These are phyloP conservation scores for Enteromius argenteus DNA, from an alignment of 2,797 vertebrate species.

Conservation along the genomic window DNA sequence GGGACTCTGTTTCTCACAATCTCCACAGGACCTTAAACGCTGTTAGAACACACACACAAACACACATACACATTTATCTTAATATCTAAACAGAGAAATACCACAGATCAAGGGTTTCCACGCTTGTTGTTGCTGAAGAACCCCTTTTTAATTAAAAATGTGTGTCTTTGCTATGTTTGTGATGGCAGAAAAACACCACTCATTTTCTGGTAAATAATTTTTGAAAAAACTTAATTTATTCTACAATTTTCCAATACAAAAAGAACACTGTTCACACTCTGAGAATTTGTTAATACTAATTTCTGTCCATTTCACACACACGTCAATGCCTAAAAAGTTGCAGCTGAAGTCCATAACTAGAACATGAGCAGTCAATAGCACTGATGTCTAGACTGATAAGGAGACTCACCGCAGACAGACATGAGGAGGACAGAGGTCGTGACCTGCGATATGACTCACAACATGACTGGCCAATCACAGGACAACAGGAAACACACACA, in stretches of 20 bases:
- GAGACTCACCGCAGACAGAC: conserved; percentile 2
- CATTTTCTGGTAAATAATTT: background rate
- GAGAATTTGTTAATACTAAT: background rate
- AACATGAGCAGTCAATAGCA: conserved; percentile 34
- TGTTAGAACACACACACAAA: background rate
- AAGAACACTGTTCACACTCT: background rate
- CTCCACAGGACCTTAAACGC: background rate
- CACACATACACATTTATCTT: background rate
- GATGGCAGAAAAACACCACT: background rate
- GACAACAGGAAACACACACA: conserved; percentile 16
- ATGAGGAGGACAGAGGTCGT: background rate
- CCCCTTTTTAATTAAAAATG: background rate
- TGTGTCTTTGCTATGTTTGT: background rate
- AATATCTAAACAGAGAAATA: conserved; percentile 3
- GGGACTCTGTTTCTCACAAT: conserved; percentile 34
- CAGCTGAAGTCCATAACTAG: conserved; percentile 13
- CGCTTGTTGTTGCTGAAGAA: background rate
- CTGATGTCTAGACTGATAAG: conserved; percentile 31
- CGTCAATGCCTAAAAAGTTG: background rate
- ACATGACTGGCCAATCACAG: conserved; percentile 1
- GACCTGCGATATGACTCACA: conserved; percentile 25
- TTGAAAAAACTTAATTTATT: background rate
- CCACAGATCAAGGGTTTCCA: background rate
- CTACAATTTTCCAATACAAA: background rate
- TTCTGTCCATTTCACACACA: conserved; percentile 4